These are phyloP conservation scores for Larimichthys polyactis DNA, from an alignment of 2,113 vertebrate species.

Conservation along the genomic window DNA sequence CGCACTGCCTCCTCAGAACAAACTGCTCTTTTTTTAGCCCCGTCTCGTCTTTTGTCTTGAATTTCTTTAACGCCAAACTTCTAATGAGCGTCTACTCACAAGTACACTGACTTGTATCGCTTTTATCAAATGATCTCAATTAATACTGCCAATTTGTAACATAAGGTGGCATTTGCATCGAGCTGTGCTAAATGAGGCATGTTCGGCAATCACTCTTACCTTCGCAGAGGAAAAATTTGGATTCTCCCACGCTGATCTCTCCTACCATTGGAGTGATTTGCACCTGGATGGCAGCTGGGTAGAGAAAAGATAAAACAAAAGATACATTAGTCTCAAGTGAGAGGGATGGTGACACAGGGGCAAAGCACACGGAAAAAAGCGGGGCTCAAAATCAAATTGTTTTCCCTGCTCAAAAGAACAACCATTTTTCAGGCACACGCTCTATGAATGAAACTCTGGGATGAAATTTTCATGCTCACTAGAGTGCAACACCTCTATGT, in stretches of 20 bases:
- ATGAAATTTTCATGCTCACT: constrained; percentile 46
- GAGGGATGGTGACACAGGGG: constrained; percentile 28
- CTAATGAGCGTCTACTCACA: neutral
- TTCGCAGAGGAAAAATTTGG: constrained; percentile 98
- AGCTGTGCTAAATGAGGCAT: neutral
- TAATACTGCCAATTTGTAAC: neutral
- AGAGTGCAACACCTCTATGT: constrained; percentile 46
- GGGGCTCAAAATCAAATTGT: constrained; percentile 32
- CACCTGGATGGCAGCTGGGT: constrained; percentile 92
- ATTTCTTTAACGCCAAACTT: neutral
- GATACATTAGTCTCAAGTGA: constrained; percentile 39
- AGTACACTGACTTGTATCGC: neutral
- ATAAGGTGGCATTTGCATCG: constrained; percentile 26
- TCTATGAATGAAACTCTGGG: constrained; percentile 39
- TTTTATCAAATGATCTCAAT: constrained; percentile 26
- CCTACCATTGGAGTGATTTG: constrained; percentile 94
- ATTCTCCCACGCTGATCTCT: constrained; percentile 97
- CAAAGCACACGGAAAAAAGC: constrained; percentile 28
- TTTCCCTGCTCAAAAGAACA: constrained; percentile 44
- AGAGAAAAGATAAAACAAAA: constrained; percentile 69
- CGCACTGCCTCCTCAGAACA: constrained; percentile 29
- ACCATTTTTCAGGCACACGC: constrained; percentile 24
- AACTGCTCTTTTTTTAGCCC: neutral
- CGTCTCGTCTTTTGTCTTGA: neutral
- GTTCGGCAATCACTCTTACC: constrained; percentile 80